These are phyloP conservation scores for Ctenicera cuprea DNA, from an alignment of 2,888 invertebrate species.

Conservation along the genomic window DNA sequence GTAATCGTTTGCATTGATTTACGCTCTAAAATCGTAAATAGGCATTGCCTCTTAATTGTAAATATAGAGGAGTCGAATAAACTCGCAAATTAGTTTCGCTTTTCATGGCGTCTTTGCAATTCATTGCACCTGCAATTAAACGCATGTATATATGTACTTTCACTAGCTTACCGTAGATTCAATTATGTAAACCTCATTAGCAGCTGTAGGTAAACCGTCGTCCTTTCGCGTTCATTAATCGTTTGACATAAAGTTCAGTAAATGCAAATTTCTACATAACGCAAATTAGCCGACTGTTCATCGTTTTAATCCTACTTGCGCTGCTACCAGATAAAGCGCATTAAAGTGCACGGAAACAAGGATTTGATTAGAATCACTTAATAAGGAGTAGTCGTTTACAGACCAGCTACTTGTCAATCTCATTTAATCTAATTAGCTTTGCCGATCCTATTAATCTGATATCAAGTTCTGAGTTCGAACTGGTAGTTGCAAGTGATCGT, in stretches of 20 bases:
- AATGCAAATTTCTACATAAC: background rate
- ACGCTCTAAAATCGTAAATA: background rate
- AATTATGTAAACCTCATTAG: conserved; percentile 14
- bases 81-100: background rate
- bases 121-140: conserved; percentile 8
- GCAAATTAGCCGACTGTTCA: too few relatives aligned
- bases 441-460: background rate
- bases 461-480: too few relatives aligned
- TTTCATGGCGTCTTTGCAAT: background rate
- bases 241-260: conserved; percentile 5
- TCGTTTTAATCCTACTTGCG: background rate
- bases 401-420: background rate
- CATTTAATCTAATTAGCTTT: conserved; percentile 2
- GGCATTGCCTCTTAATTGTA: background rate
- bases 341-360: too few relatives aligned
- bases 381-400: background rate
- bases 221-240: background rate
- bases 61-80: background rate
- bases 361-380: conserved; percentile 3
- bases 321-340: too few relatives aligned
- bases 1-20: background rate
- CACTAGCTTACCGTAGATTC: background rate
- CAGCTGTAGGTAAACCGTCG: background rate
- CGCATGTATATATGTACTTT: conserved; percentile 3
- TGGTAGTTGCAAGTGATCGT: too few relatives aligned